Evolutionary conservation across 2,888 invertebrate species (phyloP), one percentile per base, ranked within the genome.

Genomic region (Ethmia dodecea): DNA sequence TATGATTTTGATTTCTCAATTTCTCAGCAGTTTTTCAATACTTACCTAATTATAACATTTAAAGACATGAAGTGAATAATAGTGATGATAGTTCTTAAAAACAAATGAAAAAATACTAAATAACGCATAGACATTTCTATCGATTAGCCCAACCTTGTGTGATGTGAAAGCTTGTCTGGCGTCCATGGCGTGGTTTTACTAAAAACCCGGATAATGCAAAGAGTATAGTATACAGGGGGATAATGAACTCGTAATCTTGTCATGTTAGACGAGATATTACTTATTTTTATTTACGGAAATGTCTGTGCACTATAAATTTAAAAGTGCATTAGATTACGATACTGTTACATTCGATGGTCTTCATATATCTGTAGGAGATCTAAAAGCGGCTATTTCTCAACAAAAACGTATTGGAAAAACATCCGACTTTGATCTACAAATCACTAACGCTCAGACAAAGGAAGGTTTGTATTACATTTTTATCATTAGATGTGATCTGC

Each of bases 281-380:
- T 3, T 4, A 45, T 40, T 40, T 41, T 35, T 38, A 35, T 47
- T 45, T 52, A 45, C 56, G 65, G 86, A 73, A 67, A 97, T 97
- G 93, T 98, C 97, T 64, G 96, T 99, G 51, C 98, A 99, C 83
- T 99, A 98, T 86, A 99, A 99, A 83, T 99, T 99, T 75, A 98
- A 98, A 88, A 97, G 97, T 65, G 94, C 96, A 42, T 88, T 96
- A 68, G 96, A 98, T 75, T 97, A 94, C 86, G 97, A 98, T 72
- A 98, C 98, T 5, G 93, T 99, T 45, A 96, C 96, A 24, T 98
- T 98, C 74, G 98, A 98, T 89, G 99, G 98, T 40, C 89, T 99
- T 40, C 95, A 97, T 74, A 98, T 99, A 65, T 96, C 97, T 28
- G 94, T 98, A 50, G 93, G 92, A 29, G 99, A 99, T 73, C 88